A percentile compares a stretch with the other conserved stretches of the same genome.
Evolutionary conservation across 2,797 vertebrate species (phyloP).

Genomic region (Pantherophis alleghaniensis): DNA sequence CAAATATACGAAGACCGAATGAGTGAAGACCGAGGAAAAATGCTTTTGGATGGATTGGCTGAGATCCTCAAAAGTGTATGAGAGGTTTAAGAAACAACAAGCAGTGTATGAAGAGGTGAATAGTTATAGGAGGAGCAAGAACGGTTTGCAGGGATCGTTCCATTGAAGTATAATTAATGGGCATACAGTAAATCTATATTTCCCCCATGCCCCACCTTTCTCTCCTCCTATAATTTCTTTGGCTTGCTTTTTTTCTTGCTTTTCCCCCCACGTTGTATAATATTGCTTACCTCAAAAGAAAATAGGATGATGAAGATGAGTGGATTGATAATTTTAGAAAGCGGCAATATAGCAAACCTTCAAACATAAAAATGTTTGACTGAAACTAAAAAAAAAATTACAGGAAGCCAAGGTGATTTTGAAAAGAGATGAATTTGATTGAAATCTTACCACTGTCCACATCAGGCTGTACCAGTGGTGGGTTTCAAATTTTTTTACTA

Average conservation of each 20-base stretch:
- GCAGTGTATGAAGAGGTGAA: neutral
- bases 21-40: neutral
- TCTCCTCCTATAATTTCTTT: neutral
- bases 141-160: neutral
- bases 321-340: neutral
- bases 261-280: neutral
- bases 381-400: neutral
- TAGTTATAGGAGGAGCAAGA: neutral
- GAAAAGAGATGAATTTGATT: neutral
- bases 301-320: neutral
- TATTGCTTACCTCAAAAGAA: neutral
- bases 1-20: neutral
- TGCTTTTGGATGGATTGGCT: neutral
- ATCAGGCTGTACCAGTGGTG: neutral
- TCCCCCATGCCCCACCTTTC: neutral
- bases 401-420: neutral
- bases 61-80: neutral
- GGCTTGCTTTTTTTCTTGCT: neutral
- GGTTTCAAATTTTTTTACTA: too few species aligned
- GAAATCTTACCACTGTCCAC: neutral
- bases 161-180: neutral
- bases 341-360: neutral
- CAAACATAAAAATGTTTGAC: neutral
- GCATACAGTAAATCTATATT: neutral
- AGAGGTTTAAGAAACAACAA: neutral